These are phyloP conservation scores for Podabrus alpinus DNA, from an alignment of 2,888 invertebrate genomes.

Conservation along the genomic window DNA sequence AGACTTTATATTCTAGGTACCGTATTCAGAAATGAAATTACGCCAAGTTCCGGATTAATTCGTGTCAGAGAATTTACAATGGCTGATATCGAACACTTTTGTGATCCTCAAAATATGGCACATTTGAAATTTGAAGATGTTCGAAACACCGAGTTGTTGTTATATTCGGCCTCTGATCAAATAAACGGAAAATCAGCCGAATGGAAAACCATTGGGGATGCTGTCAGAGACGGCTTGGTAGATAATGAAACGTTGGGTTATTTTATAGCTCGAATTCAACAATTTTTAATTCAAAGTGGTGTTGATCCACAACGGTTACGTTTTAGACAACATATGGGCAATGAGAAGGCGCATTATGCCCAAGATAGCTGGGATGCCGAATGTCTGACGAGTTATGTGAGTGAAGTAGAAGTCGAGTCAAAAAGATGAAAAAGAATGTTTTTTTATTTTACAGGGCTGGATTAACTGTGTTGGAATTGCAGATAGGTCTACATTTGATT, in stretches of 20 bases:
- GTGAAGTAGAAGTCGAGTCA: conserved; percentile 46
- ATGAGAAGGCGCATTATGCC: conserved; percentile 99
- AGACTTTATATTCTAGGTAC: conserved; percentile 69
- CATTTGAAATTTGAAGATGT: conserved; percentile 88
- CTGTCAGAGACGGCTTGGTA: conserved; percentile 84
- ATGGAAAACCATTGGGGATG: conserved; percentile 79
- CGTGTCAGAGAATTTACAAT: conserved; percentile 98
- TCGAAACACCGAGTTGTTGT: conserved; percentile 72
- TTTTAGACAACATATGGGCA: conserved; percentile 97
- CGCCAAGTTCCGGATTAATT: conserved; percentile 93
- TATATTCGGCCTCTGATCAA: conserved; percentile 96
- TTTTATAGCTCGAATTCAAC: conserved; percentile 94
- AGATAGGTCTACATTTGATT: conserved; percentile 96
- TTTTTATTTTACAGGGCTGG: conserved; percentile 75
- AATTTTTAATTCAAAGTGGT: conserved; percentile 86
- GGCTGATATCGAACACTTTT: conserved; percentile 99
- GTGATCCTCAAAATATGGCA: conserved; percentile 85
- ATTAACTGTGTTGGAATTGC: conserved; percentile 99
- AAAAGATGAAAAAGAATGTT: neutral
- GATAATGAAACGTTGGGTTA: conserved; percentile 98
- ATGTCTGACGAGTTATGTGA: conserved; percentile 89
- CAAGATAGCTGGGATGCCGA: conserved; percentile 99
- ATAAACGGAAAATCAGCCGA: conserved; percentile 94
- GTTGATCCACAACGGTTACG: conserved; percentile 83
- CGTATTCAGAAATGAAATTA: conserved; percentile 98